Conservation (phyloP, 1,140 invertebrate genomes). For the Drosophila neocordata region DNA sequence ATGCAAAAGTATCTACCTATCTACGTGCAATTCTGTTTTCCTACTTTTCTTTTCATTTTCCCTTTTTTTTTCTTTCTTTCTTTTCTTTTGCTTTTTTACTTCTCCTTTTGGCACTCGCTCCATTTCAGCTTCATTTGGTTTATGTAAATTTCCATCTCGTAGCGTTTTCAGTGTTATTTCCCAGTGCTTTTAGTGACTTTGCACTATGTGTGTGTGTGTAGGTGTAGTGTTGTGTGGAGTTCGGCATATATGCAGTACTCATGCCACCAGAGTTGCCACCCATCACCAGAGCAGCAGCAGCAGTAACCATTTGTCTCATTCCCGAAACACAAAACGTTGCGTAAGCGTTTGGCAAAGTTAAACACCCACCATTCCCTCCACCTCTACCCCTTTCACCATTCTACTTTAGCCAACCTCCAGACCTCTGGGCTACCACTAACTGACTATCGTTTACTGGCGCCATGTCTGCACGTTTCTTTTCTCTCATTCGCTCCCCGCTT, state of each 20-base stretch:
- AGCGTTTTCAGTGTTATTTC: conserved; percentile 64
- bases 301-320: conserved; percentile 42
- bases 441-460: conserved; percentile 66
- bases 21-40: conserved; percentile 12
- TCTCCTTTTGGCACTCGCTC: conserved; percentile 15
- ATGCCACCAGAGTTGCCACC: conserved; percentile 44
- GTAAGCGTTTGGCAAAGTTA: conserved; percentile 73
- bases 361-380: conserved; percentile 32
- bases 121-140: conserved; percentile 75
- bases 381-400: not conserved
- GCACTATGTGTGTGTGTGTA: conserved; percentile 26
- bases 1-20: conserved; percentile 27
- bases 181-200: conserved; percentile 61
- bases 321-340: conserved; percentile 61
- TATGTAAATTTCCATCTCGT: conserved; percentile 61
- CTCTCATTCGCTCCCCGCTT: conserved; percentile 10
- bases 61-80: conserved; percentile 14
- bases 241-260: not conserved
- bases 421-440: conserved; percentile 41
- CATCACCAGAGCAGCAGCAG: conserved; percentile 8
- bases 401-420: not conserved
- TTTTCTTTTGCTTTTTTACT: not conserved
- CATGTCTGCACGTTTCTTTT: conserved; percentile 65
- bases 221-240: not conserved
- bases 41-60: not conserved